phyloP scores from a whole-genome alignment of 1,140 invertebrate species.

The Rhopalosiphum maidis region DNA sequence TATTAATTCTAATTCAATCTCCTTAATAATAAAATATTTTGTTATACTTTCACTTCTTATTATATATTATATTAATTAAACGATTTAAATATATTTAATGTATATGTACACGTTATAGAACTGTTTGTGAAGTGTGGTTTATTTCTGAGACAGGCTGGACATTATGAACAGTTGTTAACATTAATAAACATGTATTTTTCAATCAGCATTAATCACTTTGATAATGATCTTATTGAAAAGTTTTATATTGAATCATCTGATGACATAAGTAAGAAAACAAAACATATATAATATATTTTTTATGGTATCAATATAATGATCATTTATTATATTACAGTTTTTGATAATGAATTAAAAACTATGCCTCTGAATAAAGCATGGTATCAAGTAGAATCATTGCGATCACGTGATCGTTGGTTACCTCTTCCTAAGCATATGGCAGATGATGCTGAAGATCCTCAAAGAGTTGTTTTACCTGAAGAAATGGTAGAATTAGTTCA shows the following conservation, averaged over 20 bases:
- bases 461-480: constrained; percentile 69
- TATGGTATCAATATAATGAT: background rate
- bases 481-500: constrained; percentile 72
- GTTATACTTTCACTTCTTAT: background rate
- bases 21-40: background rate
- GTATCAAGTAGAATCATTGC: constrained; percentile 70
- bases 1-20: background rate
- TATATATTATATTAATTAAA: background rate
- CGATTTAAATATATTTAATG: background rate
- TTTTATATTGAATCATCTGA: constrained; percentile 41
- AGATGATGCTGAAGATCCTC: constrained; percentile 65
- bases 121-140: constrained; percentile 69
- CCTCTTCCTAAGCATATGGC: constrained; percentile 64
- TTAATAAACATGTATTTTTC: constrained; percentile 68
- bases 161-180: constrained; percentile 72
- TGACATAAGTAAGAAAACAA: constrained; percentile 36
- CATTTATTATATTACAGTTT: constrained; percentile 15
- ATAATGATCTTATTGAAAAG: constrained; percentile 41
- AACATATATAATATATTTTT: background rate
- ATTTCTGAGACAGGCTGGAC: constrained; percentile 72
- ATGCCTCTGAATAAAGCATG: constrained; percentile 62
- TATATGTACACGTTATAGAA: constrained; percentile 60
- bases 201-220: constrained; percentile 43
- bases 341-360: constrained; percentile 33
- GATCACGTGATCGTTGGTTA: constrained; percentile 70